phyloP scores from a whole-genome alignment of 2,113 vertebrate genomes.

The Sorex araneus region DNA sequence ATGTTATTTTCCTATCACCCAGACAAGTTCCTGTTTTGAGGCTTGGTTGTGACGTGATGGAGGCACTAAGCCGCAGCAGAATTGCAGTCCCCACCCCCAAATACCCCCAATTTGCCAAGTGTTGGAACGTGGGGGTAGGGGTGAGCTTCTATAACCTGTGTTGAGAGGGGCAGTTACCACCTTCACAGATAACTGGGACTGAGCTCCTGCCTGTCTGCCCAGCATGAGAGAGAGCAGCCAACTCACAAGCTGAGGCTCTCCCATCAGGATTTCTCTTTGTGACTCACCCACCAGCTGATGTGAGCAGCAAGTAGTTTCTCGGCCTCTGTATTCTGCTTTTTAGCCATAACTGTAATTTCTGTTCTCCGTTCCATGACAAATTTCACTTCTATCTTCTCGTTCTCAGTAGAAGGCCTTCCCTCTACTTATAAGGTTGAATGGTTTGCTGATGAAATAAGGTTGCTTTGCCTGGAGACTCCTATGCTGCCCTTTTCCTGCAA shows the following conservation, averaged over 20 bases:
- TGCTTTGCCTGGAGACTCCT: conserved; percentile 33
- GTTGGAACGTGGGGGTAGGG: neutral
- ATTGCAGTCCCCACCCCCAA: neutral
- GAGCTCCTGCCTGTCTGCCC: fast-evolving
- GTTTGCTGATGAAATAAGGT: conserved; percentile 49
- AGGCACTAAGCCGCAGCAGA: neutral
- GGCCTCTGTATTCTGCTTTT: conserved; percentile 73
- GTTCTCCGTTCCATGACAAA: conserved; percentile 69
- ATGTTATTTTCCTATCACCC: neutral
- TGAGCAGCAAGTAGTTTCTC: conserved; percentile 15
- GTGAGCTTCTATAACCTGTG: fast-evolving
- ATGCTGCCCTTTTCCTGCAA: neutral
- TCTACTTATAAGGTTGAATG: conserved; percentile 50
- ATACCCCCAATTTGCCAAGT: neutral
- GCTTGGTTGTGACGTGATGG: neutral
- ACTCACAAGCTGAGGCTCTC: neutral
- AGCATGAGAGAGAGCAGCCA: neutral
- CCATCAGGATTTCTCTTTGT: conserved; percentile 24
- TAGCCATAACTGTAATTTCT: conserved; percentile 66
- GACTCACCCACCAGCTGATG: neutral
- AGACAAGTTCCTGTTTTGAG: neutral
- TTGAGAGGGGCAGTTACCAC: neutral
- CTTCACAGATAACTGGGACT: too few species aligned
- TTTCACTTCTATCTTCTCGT: conserved; percentile 81
- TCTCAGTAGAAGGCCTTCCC: conserved; percentile 26